phyloP scores from a whole-genome alignment of 2,113 vertebrate genomes.

The Cryptotis parvus region DNA sequence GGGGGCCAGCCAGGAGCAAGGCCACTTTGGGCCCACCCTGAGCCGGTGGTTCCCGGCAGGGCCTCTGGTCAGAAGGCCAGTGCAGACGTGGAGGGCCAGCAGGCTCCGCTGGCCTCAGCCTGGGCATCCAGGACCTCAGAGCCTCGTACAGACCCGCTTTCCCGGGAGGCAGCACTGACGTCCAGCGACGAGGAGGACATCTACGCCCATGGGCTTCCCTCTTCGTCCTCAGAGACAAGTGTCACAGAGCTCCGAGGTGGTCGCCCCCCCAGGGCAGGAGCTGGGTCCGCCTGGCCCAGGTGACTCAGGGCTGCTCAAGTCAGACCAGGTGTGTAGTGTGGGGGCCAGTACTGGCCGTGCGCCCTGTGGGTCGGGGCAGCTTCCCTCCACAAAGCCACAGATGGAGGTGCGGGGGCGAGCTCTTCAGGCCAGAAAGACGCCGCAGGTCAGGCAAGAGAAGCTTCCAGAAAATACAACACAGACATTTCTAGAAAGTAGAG shows the following conservation, averaged over 20 bases:
- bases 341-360: no score
- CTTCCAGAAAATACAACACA: no score
- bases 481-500: no score
- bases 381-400: no score
- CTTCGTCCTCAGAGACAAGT: conserved; percentile 86
- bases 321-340: conserved; percentile 90
- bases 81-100: neutral
- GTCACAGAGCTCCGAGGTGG: conserved; percentile 82
- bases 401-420: no score
- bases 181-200: conserved; percentile 98
- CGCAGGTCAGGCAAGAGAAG: no score
- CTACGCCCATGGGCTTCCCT: conserved; percentile 89
- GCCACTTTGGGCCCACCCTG: neutral
- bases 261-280: conserved; percentile 81
- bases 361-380: no score
- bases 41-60: neutral
- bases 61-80: conserved; percentile 51
- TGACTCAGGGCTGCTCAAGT: conserved; percentile 85
- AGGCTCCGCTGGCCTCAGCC: conserved; percentile 43
- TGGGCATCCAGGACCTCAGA: neutral
- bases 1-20: conserved; percentile 10
- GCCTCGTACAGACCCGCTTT: conserved; percentile 71
- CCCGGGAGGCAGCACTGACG: conserved; percentile 64
- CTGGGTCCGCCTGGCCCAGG: conserved; percentile 81
- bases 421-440: no score